These are phyloP conservation scores for Pachyseris speciosa DNA, from an alignment of 64 coral and sea anemone genomes.

Conservation along the genomic window DNA sequence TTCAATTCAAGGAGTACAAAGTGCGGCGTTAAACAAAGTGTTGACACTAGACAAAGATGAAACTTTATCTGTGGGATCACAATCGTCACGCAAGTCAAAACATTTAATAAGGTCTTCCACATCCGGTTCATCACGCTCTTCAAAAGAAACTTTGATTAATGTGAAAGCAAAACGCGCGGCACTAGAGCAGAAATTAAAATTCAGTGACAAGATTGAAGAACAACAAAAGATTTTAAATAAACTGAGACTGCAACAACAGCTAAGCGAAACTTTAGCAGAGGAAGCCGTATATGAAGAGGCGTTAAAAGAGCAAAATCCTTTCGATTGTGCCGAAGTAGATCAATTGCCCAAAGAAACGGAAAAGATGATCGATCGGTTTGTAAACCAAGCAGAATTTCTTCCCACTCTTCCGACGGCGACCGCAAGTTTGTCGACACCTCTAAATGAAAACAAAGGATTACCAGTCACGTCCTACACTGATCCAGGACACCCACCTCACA, in stretches of 20 bases:
- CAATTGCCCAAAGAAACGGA: conserved; percentile 31
- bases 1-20: neutral
- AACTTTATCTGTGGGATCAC: neutral
- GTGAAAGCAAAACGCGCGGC: conserved; percentile 57
- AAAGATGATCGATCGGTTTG: conserved; percentile 29
- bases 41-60: neutral
- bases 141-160: too few relatives aligned
- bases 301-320: conserved; percentile 17
- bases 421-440: neutral
- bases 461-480: neutral
- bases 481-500: neutral
- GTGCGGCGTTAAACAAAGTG: neutral
- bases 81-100: too few relatives aligned
- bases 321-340: neutral
- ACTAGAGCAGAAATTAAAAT: conserved; percentile 53
- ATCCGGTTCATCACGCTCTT: too few relatives aligned
- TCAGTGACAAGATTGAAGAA: conserved; percentile 33
- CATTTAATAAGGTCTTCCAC: too few relatives aligned
- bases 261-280: conserved; percentile 55
- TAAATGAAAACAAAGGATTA: neutral
- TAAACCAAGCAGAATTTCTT: neutral
- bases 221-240: conserved; percentile 29
- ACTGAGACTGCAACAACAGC: conserved; percentile 43
- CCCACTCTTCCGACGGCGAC: neutral
- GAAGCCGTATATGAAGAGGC: conserved; percentile 41